Conservation (phyloP, 2,888 invertebrate species). For the Eupithecia insigniata region DNA sequence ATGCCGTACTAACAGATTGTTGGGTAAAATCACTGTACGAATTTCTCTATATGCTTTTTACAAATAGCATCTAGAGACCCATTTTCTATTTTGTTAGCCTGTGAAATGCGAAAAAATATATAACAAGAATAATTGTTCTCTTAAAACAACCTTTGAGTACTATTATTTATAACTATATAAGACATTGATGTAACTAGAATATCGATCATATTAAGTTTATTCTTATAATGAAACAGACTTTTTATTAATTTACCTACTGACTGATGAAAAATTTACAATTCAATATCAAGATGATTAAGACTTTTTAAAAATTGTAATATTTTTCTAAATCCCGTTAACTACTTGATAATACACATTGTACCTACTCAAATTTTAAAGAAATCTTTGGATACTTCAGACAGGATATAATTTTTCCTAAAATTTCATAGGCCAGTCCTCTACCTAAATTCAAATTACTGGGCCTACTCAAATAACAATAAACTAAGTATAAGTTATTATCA, state of each 20-base stretch:
- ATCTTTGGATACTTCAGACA: constrained; percentile 45
- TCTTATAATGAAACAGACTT: neutral
- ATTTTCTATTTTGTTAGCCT: neutral
- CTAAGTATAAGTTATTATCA: constrained; percentile 35
- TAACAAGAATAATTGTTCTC: neutral
- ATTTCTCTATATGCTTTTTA: neutral
- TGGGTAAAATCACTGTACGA: neutral
- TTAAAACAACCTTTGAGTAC: neutral
- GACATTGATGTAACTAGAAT: neutral
- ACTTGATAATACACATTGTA: constrained; percentile 42
- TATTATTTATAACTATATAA: neutral
- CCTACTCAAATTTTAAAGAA: constrained; percentile 43
- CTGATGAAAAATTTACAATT: constrained; percentile 32
- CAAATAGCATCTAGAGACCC: neutral
- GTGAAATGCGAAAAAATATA: neutral
- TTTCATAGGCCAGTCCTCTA: constrained; percentile 42
- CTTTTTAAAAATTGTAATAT: constrained; percentile 24
- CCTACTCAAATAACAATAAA: constrained; percentile 35
- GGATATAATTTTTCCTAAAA: constrained; percentile 39
- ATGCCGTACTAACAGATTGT: too few relatives aligned
- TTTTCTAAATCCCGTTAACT: constrained; percentile 33
- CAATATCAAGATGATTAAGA: constrained; percentile 22
- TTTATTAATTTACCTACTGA: constrained; percentile 25
- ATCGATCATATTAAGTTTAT: neutral
- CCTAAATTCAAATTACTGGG: constrained; percentile 38